phyloP scores from a whole-genome alignment of 37 sponge, comb jelly and placozoan species.

The Hexactinellida sp. region DNA sequence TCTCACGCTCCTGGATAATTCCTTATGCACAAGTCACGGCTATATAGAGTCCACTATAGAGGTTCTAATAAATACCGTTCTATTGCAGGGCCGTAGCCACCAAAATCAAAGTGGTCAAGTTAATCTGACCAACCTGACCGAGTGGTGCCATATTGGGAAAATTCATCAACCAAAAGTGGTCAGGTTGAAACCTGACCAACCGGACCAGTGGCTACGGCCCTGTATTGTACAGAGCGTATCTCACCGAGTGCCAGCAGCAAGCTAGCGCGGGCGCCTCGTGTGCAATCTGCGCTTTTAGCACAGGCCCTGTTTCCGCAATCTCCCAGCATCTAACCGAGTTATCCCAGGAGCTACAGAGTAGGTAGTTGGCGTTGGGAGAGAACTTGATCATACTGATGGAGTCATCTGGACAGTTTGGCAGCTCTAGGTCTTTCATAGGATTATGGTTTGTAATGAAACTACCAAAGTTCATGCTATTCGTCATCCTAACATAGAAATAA shows the following conservation, averaged over 20 bases:
- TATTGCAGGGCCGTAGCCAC: too few species aligned
- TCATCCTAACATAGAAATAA: not conserved
- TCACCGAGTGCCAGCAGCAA: conserved; percentile 80
- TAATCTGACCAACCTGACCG: too few species aligned
- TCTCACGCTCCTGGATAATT: too few species aligned
- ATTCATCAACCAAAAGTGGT: too few species aligned
- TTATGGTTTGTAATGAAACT: conserved; percentile 32
- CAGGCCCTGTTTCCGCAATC: conserved; percentile 44
- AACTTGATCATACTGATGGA: conserved; percentile 68
- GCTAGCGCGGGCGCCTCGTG: conserved; percentile 73
- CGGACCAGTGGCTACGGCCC: too few species aligned
- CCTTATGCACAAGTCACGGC: too few species aligned
- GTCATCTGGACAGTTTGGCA: conserved; percentile 69
- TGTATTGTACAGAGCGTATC: too few species aligned
- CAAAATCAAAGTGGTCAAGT: too few species aligned
- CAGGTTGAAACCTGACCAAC: too few species aligned
- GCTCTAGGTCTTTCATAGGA: conserved; percentile 77
- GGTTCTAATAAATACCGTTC: too few species aligned
- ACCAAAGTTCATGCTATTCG: not conserved
- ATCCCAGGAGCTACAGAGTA: conserved; percentile 82
- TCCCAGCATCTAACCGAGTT: conserved; percentile 84
- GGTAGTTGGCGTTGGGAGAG: conserved; percentile 75
- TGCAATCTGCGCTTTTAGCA: conserved; percentile 57
- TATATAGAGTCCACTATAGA: too few species aligned
- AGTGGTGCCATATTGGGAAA: too few species aligned